Percentiles rank a stretch among this genome's conserved stretches.
phyloP scores from a whole-genome alignment of 2,888 invertebrate species.

The Leptinotarsa tumamoca region DNA sequence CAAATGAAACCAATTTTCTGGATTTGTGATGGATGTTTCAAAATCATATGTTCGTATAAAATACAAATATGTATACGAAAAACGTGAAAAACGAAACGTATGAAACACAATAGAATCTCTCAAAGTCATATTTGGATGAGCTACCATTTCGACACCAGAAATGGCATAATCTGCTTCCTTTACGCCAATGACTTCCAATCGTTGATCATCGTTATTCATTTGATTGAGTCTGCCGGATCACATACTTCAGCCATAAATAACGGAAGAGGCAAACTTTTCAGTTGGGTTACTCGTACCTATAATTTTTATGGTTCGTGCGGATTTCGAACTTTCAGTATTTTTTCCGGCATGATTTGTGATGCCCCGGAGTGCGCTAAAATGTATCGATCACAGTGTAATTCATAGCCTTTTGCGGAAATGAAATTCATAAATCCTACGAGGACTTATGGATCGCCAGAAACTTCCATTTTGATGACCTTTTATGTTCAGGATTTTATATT shows the following conservation, averaged over 20 bases:
- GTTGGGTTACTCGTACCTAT: conserved; percentile 32
- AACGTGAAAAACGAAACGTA: too few relatives aligned
- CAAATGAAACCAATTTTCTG: too few relatives aligned
- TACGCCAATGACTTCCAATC: conserved; percentile 11
- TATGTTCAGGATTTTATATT: conserved; percentile 14
- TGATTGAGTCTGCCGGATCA: conserved; percentile 10
- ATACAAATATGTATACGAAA: too few relatives aligned
- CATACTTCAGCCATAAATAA: conserved; percentile 20
- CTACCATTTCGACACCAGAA: not conserved
- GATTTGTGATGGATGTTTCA: too few relatives aligned
- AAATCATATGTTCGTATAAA: too few relatives aligned
- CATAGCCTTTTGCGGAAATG: conserved; percentile 46
- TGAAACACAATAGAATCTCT: too few relatives aligned
- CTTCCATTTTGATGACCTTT: conserved; percentile 25
- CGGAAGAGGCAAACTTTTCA: conserved; percentile 32
- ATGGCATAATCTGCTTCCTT: not conserved
- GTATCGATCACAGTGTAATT: conserved; percentile 46
- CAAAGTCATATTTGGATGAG: not conserved
- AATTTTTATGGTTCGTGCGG: conserved; percentile 47
- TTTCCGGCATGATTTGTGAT: conserved; percentile 52
- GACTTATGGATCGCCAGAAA: conserved; percentile 34
- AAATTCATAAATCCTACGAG: conserved; percentile 43
- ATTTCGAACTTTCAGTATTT: conserved; percentile 50
- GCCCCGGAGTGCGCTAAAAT: conserved; percentile 51
- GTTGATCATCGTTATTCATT: conserved; percentile 12